Percentiles rank a stretch among this genome's conserved stretches.
Evolutionary conservation across 1,140 invertebrate species (phyloP).

Genomic region (Hyposmocoma kahamanoa): DNA sequence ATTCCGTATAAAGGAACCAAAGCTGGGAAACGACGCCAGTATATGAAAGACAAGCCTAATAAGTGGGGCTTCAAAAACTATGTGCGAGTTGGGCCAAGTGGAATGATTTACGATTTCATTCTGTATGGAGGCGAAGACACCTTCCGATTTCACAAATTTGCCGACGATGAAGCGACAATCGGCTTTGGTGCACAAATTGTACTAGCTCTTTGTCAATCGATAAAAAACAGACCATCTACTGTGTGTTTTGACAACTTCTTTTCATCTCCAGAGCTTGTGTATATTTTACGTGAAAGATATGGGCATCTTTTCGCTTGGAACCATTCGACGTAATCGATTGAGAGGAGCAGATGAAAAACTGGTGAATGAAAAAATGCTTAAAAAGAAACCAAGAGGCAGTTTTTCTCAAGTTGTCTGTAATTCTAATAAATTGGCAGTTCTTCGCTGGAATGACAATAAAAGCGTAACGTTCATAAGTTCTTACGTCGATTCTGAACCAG

Average conservation of each 20-base stretch:
- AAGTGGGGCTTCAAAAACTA: constrained; percentile 38
- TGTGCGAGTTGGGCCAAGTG: constrained; percentile 25
- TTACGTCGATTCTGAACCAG: background rate
- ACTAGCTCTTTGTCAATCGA: background rate
- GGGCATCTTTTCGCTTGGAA: background rate
- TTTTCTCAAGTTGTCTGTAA: background rate
- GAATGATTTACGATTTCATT: constrained; percentile 46
- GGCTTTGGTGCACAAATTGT: background rate
- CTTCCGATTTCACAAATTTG: background rate
- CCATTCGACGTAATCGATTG: background rate
- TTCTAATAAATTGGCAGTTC: background rate
- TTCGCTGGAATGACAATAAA: no score
- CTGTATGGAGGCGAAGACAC: constrained; percentile 22
- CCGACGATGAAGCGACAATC: background rate
- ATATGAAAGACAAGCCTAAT: constrained; percentile 1
- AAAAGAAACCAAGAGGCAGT: background rate
- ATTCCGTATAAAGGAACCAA: no score
- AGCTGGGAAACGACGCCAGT: no score
- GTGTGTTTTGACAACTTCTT: constrained; percentile 1
- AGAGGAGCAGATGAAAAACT: background rate
- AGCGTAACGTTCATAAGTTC: no score
- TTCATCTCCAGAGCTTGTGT: background rate
- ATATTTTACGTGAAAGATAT: background rate
- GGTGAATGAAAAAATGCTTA: background rate
- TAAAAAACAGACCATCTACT: background rate